A percentile compares a stretch with the other conserved stretches of the same genome.
phyloP scores from a whole-genome alignment of 2,888 invertebrate species.

The Acheta domesticus region DNA sequence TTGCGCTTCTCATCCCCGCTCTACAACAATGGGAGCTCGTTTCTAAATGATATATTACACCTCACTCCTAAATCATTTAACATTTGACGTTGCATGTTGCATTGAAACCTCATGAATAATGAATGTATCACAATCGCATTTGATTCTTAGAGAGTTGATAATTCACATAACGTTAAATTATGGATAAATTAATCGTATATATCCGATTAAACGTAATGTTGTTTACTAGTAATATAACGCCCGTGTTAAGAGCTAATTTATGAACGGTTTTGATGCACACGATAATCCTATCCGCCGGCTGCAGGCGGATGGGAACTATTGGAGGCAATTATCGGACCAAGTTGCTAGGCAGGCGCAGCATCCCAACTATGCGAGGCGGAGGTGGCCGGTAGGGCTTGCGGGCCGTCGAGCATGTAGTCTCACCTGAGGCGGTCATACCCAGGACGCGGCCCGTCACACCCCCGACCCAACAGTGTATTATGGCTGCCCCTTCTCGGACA shows the following conservation, averaged over 20 bases:
- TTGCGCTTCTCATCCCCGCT: not conserved
- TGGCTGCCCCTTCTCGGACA: too few relatives aligned
- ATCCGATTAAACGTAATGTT: slow-evolving; percentile 18
- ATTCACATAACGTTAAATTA: slow-evolving; percentile 9
- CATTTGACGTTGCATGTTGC: slow-evolving; percentile 18
- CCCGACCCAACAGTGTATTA: too few relatives aligned
- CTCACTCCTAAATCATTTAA: slow-evolving; percentile 18
- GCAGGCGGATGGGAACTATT: not conserved
- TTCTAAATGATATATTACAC: slow-evolving; percentile 18
- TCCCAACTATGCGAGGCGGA: not conserved
- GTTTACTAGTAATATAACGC: slow-evolving; percentile 2
- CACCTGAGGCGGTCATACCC: too few relatives aligned
- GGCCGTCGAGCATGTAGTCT: not conserved
- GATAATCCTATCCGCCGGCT: not conserved
- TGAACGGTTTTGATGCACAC: not conserved
- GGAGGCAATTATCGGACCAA: slow-evolving; percentile 7
- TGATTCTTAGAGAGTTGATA: slow-evolving; percentile 2
- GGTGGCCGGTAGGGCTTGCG: not conserved
- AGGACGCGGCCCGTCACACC: too few relatives aligned
- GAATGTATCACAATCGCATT: slow-evolving; percentile 2
- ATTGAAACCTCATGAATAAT: slow-evolving; percentile 8
- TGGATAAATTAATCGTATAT: slow-evolving; percentile 18
- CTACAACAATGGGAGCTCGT: slow-evolving; percentile 18
- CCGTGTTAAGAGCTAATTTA: slow-evolving; percentile 11
- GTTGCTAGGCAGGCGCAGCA: not conserved